Evolutionary conservation across 2,113 vertebrate genomes (phyloP).

Genomic region (Malaclemys terrapin): DNA sequence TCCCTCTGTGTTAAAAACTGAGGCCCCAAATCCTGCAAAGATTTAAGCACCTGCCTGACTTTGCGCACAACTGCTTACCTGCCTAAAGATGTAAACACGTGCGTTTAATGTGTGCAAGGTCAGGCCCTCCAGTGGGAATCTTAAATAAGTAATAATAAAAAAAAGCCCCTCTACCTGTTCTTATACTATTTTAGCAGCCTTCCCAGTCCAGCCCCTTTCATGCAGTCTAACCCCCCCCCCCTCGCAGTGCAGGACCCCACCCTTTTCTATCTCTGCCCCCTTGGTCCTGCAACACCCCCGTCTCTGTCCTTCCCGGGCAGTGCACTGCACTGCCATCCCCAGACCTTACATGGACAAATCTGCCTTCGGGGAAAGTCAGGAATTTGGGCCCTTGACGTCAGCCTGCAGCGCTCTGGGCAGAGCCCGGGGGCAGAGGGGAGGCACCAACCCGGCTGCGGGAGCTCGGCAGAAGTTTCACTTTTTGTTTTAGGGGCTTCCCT

Average conservation of each 20-base stretch:
- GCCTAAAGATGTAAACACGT: background rate
- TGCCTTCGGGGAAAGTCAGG: constrained; percentile 79
- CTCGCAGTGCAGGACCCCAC: background rate
- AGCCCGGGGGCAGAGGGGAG: constrained; percentile 58
- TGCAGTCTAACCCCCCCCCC: background rate
- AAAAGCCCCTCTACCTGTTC: background rate
- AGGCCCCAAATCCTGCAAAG: background rate
- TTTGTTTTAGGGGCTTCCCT: constrained; percentile 68
- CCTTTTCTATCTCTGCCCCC: background rate
- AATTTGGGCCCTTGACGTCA: constrained; percentile 83
- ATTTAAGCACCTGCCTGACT: background rate
- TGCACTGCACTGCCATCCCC: background rate
- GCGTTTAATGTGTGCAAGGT: no score
- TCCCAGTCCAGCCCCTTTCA: background rate
- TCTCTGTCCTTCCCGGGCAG: background rate
- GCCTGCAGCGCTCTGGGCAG: constrained; percentile 69
- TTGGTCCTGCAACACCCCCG: background rate
- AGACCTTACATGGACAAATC: constrained; percentile 84
- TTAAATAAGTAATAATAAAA: no score
- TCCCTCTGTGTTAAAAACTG: background rate
- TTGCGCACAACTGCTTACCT: no score
- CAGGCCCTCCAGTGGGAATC: no score
- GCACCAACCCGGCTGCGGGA: constrained; percentile 53
- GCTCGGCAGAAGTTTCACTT: constrained; percentile 75
- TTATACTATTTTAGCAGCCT: background rate